Percentiles rank a stretch among this genome's conserved stretches.
phyloP scores from a whole-genome alignment of 1,140 invertebrate species.

The Cephus cinctus region DNA sequence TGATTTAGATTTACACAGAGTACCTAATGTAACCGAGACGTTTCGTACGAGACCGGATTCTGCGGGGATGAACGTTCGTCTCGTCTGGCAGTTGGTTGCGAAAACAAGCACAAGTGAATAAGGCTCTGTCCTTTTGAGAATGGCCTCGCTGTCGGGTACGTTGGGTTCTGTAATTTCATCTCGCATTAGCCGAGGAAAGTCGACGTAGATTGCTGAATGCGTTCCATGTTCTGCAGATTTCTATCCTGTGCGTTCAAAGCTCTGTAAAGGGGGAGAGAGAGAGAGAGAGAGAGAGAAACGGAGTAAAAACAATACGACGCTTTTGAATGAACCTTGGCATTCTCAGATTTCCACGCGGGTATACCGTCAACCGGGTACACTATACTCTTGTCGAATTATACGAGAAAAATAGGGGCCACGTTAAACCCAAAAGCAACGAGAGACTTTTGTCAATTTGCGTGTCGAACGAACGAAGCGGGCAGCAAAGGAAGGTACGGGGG shows the following conservation, averaged over 20 bases:
- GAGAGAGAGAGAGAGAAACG: background rate
- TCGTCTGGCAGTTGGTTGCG: background rate
- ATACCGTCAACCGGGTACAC: slow-evolving; percentile 14
- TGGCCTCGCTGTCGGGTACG: no score
- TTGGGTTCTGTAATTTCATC: slow-evolving; percentile 41
- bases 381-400: no score
- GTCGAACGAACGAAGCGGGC: background rate
- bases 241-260: slow-evolving; percentile 10
- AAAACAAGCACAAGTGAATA: no score
- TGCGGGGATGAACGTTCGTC: no score
- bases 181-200: slow-evolving; percentile 30
- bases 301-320: no score
- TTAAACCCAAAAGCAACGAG: no score
- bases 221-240: slow-evolving; percentile 27
- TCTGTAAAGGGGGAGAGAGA: slow-evolving; percentile 11
- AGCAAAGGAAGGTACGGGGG: slow-evolving; percentile 2
- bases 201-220: slow-evolving; percentile 27
- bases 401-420: no score
- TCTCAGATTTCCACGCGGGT: slow-evolving; percentile 31
- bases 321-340: slow-evolving; percentile 29
- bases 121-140: no score
- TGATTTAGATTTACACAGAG: no score
- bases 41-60: no score
- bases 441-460: slow-evolving; percentile 28
- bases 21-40: no score